phyloP scores from a whole-genome alignment of 2,797 vertebrate species.

The Molossus molossus region DNA sequence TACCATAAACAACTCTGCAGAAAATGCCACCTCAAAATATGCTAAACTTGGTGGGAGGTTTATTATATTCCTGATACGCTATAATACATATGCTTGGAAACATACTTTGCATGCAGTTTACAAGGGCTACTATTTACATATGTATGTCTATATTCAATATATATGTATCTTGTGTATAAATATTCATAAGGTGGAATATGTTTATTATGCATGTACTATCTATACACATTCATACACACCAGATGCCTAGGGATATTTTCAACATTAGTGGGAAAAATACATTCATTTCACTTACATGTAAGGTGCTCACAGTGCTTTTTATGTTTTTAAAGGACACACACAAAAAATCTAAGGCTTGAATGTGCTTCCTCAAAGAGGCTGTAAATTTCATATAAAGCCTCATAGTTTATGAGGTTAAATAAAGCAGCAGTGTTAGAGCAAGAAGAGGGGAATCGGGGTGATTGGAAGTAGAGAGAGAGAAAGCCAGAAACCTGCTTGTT shows the following conservation, averaged over 20 bases:
- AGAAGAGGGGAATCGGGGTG: not conserved
- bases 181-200: constrained; percentile 87
- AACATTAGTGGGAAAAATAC: constrained; percentile 82
- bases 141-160: constrained; percentile 84
- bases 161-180: constrained; percentile 86
- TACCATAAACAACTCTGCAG: constrained; percentile 71
- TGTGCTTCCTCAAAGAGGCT: constrained; percentile 54
- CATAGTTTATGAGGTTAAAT: constrained; percentile 38
- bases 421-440: constrained; percentile 44
- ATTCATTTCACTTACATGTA: constrained; percentile 81
- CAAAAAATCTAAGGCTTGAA: constrained; percentile 52
- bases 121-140: constrained; percentile 86
- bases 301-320: constrained; percentile 76
- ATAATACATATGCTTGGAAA: constrained; percentile 83
- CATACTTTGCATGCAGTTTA: constrained; percentile 82
- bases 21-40: constrained; percentile 77
- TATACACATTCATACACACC: constrained; percentile 87
- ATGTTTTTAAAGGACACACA: constrained; percentile 60
- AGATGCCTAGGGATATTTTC: constrained; percentile 86
- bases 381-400: constrained; percentile 29
- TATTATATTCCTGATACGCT: constrained; percentile 77
- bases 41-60: constrained; percentile 66
- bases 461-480: not conserved
- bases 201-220: constrained; percentile 86
- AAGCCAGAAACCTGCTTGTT: constrained; percentile 49